A percentile compares a stretch with the other conserved stretches of the same genome.
Evolutionary conservation across 1,140 invertebrate species (phyloP).

Genomic region (Cecropterus lyciades): DNA sequence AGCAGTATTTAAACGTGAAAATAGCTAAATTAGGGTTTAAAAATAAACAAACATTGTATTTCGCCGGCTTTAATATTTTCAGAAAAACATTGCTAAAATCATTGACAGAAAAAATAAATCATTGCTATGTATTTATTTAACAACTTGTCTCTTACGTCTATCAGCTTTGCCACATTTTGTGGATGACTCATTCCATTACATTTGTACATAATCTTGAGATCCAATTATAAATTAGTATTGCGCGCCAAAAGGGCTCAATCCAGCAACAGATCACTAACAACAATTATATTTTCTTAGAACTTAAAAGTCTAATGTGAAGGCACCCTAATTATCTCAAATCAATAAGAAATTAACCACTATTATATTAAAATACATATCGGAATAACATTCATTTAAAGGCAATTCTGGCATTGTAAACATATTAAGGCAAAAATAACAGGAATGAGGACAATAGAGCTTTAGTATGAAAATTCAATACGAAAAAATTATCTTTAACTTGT

Average conservation of each 20-base stretch:
- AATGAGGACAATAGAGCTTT: conserved; percentile 4
- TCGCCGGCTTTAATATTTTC: conserved; percentile 56
- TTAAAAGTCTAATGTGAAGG: conserved; percentile 20
- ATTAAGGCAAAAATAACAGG: conserved; percentile 18
- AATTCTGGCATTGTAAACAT: conserved; percentile 54
- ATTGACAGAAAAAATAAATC: conserved; percentile 57
- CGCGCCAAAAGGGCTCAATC: conserved; percentile 14
- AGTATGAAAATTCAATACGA: no score
- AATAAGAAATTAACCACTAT: conserved; percentile 42
- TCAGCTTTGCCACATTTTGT: conserved; percentile 52
- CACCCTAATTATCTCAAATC: conserved; percentile 38
- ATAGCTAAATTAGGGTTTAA: no score
- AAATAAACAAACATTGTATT: conserved; percentile 38
- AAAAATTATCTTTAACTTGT: no score
- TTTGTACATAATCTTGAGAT: conserved; percentile 67
- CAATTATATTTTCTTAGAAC: conserved; percentile 13
- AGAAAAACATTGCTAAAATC: conserved; percentile 62
- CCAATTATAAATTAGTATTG: conserved; percentile 43
- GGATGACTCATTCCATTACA: conserved; percentile 40
- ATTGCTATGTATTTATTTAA: conserved; percentile 51
- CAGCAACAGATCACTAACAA: conserved; percentile 1
- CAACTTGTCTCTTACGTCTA: conserved; percentile 54
- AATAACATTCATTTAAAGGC: conserved; percentile 50
- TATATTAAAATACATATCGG: conserved; percentile 39
- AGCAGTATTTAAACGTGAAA: no score